Base-by-base conservation (phyloP, 2,113 vertebrate genomes). In the Pycnonotus jocosus region DNA sequence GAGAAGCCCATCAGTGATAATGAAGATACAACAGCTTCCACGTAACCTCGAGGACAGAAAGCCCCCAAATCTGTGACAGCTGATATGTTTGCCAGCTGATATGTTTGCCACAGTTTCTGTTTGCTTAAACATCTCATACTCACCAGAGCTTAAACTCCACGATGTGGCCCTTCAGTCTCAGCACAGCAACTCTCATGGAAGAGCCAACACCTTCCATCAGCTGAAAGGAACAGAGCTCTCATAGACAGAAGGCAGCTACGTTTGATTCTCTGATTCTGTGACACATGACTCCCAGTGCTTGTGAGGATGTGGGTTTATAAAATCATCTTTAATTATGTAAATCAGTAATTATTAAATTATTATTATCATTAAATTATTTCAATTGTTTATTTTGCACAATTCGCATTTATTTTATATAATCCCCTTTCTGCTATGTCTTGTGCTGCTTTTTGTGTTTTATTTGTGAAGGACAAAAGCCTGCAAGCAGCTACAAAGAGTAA, bases 231-330 rank as follows among this genome's bases (percentile, higher is more conserved):
- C 21, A 40, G 37, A 61, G 27, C 31, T 31, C n/a, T n/a, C 78
- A 4, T 31, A 66, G 51, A 28, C 42, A 81, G 17, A 35, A 47
- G 30, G 1, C 0, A 3, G 21, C 9, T 18, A 0, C 5, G 12
- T 1, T 14, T 24, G 10, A 58, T 42, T 44, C 27, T 9, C 1
- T 48, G 31, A 35, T 35, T 56, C 50, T 44, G 15, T 50, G 12
- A 40, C 15, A 53, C 10, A 2, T 8, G n/a, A 28, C 3, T 16
- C 77, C 38, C 17, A 48, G 12, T 8, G 45, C 35, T 60, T 37
- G 22, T 21, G 17, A 78, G 48, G 23, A 65, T 8, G 38, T 9
- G 12, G 19, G 28, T 31, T 73, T 45, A 56, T 24, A 27, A 82
- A 86, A 70, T 24, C 14, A 77, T 15, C 40, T 44, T 51, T 68